Evolutionary conservation across 1,140 invertebrate genomes (phyloP).

Genomic region (Batillaria attramentaria): DNA sequence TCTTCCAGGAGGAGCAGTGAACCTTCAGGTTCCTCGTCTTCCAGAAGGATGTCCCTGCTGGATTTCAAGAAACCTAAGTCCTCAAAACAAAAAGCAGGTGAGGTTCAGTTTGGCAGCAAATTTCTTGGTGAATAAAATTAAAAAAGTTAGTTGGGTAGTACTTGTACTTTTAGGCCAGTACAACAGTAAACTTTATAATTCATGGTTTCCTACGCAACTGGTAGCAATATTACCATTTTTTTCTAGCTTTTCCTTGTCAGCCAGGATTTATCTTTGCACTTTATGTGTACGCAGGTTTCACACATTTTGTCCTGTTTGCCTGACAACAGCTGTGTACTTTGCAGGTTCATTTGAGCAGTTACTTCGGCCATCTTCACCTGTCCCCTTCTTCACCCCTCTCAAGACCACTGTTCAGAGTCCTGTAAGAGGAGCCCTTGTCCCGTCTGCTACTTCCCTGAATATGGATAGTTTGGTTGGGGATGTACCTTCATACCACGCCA

Average conservation of each 20-base stretch:
- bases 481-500: constrained; percentile 47
- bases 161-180: no score
- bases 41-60: constrained; percentile 13
- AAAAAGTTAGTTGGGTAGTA: no score
- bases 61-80: constrained; percentile 18
- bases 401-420: constrained; percentile 38
- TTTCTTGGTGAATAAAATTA: no score
- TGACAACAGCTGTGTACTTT: background rate
- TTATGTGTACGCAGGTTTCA: no score
- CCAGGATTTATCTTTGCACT: no score
- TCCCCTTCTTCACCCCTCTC: constrained; percentile 48
- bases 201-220: no score
- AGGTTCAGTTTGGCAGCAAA: no score
- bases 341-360: constrained; percentile 38
- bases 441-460: background rate
- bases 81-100: constrained; percentile 24
- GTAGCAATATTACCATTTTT: no score
- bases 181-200: no score
- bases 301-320: no score
- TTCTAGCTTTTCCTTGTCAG: no score
- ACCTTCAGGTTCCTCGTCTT: background rate
- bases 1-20: constrained; percentile 7
- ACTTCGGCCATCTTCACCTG: constrained; percentile 51
- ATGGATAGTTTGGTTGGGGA: constrained; percentile 54
- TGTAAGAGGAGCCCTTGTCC: background rate